phyloP scores from a whole-genome alignment of 2,888 invertebrate species.

The Cryptocheilus praepositus region DNA sequence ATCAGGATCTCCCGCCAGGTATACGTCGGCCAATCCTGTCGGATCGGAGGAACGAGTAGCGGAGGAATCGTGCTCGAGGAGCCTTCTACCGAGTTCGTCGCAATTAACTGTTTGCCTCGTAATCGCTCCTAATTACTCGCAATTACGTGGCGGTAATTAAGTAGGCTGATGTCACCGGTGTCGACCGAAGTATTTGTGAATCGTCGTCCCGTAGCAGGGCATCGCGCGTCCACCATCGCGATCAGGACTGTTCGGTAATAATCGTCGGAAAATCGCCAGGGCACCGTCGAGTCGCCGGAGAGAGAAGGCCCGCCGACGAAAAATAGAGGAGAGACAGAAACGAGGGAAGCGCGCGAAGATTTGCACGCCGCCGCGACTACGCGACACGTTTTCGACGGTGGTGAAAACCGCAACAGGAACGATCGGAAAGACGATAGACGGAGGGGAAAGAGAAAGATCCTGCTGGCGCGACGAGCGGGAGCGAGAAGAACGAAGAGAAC shows the following conservation, averaged over 20 bases:
- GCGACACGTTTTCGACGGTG: slow-evolving; percentile 10
- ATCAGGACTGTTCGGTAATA: slow-evolving; percentile 27
- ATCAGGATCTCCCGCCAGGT: slow-evolving; percentile 2
- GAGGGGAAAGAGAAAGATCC: not conserved
- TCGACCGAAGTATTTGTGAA: slow-evolving; percentile 50
- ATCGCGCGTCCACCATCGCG: slow-evolving; percentile 35
- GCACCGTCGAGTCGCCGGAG: slow-evolving; percentile 11
- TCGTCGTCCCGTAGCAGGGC: slow-evolving; percentile 34
- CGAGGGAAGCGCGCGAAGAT: slow-evolving; percentile 14
- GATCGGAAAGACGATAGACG: not conserved
- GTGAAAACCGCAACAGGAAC: not conserved
- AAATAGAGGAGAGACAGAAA: slow-evolving; percentile 10
- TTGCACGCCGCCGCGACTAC: slow-evolving; percentile 8
- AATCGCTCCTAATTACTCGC: slow-evolving; percentile 67
- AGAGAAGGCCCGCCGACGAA: slow-evolving; percentile 15
- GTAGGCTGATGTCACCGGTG: slow-evolving; percentile 59
- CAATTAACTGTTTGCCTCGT: slow-evolving; percentile 68
- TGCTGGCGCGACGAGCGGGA: slow-evolving; percentile 4
- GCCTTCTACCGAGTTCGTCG: slow-evolving; percentile 45
- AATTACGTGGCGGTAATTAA: slow-evolving; percentile 68
- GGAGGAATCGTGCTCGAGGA: not conserved
- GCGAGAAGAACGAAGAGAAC: not conserved
- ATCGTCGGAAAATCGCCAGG: slow-evolving; percentile 34
- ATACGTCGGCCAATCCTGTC: not conserved
- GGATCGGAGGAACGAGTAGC: slow-evolving; percentile 25